A percentile compares a stretch with the other conserved stretches of the same genome.
Conservation (phyloP, 2,797 vertebrate genomes). For the Yasuhikotakia modesta region DNA sequence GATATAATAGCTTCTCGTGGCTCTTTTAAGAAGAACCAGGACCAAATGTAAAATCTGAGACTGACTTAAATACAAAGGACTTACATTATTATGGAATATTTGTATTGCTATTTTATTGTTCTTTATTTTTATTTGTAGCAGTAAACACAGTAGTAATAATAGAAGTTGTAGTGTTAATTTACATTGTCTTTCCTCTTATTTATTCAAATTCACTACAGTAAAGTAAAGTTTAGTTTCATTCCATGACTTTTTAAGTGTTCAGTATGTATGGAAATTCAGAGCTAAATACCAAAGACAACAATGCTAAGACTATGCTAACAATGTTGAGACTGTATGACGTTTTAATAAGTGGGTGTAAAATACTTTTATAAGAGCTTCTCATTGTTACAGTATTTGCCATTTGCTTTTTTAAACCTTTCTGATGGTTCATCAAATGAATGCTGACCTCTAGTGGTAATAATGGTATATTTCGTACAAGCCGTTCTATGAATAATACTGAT, state of each 20-base stretch:
- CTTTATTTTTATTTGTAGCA: conserved; percentile 41
- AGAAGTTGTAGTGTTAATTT: neutral
- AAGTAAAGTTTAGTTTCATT: conserved; percentile 17
- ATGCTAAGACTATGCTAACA: neutral
- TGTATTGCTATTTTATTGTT: conserved; percentile 62
- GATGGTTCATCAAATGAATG: neutral
- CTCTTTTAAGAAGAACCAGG: conserved; percentile 73
- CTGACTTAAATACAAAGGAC: conserved; percentile 55
- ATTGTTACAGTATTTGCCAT: neutral
- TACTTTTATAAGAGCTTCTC: neutral
- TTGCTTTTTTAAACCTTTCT: neutral
- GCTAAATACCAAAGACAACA: conserved; percentile 5
- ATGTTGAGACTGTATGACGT: neutral
- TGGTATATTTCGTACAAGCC: neutral
- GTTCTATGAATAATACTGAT: neutral
- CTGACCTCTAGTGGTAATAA: conserved; percentile 55
- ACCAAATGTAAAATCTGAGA: conserved; percentile 62
- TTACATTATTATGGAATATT: conserved; percentile 41
- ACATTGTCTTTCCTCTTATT: conserved; percentile 5
- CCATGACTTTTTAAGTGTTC: neutral
- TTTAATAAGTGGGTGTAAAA: neutral
- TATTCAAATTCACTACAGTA: conserved; percentile 37
- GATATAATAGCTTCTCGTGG: conserved; percentile 31
- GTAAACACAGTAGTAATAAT: conserved; percentile 4
- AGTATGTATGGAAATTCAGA: neutral